Evolutionary conservation across 2,113 vertebrate genomes (phyloP).

Genomic region (Anhinga rufa): DNA sequence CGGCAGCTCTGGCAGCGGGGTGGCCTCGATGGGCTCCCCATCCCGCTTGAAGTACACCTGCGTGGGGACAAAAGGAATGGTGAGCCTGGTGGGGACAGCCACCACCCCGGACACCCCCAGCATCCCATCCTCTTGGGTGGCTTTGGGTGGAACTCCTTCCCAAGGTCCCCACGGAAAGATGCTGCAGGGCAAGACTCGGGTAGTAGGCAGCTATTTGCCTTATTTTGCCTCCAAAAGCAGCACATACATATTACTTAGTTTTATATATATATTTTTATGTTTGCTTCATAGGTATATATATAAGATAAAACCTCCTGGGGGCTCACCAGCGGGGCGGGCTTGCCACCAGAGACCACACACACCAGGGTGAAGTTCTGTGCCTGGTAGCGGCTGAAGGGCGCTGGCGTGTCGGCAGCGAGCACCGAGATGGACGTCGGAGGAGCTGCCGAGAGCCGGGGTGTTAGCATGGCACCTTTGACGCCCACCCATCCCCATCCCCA

Average conservation of each 20-base stretch:
- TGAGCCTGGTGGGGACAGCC: fast-evolving
- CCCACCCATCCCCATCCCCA: fast-evolving
- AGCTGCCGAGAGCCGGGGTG: conserved; percentile 51
- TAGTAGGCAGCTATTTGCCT: neutral
- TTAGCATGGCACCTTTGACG: fast-evolving
- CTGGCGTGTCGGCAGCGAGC: conserved; percentile 78
- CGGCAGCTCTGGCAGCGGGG: conserved; percentile 77
- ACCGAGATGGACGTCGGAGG: conserved; percentile 90
- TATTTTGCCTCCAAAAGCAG: neutral
- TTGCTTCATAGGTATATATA: fast-evolving
- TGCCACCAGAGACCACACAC: conserved; percentile 90
- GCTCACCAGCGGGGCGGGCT: conserved; percentile 86
- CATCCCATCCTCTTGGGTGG: neutral
- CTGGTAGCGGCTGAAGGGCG: conserved; percentile 90
- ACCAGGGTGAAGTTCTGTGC: conserved; percentile 94
- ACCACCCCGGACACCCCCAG: neutral
- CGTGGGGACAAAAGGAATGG: fast-evolving
- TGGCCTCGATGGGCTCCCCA: conserved; percentile 84
- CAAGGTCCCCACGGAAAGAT: neutral
- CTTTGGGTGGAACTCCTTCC: neutral
- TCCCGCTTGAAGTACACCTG: conserved; percentile 94
- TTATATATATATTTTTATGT: neutral
- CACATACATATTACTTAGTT: neutral
- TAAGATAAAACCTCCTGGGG: neutral
- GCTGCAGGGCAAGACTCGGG: neutral